Base-by-base conservation (phyloP, 1,140 invertebrate genomes). In the Drosophila athabasca region DNA sequence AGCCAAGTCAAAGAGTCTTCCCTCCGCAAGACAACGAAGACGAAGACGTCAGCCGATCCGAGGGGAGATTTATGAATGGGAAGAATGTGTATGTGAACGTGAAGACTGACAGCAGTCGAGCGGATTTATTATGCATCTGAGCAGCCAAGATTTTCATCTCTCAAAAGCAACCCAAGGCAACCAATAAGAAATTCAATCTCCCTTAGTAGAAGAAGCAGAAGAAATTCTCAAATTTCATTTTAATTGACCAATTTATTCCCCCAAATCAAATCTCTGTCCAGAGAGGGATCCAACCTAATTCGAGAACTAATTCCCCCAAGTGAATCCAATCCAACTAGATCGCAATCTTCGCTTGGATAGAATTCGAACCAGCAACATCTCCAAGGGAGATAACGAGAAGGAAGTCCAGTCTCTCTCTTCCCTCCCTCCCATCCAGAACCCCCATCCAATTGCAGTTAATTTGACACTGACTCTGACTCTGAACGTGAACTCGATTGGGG, bases 401-500 rank as follows among this genome's bases (percentile, higher is more conserved):
- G 43, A 61, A 61, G 35, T 13, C 35, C 24, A 26, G 24, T 39
- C 3, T 13, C 3, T 39, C 35, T 39, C 35, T n/a, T 39, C 17
- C 17, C 17, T 19, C 31, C 3, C 31, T 35, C 1, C 11, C 35
- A 39, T 13, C 35, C 11, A 1, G 13, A 65, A 24, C 8, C 64
- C 8, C 64, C 64, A 53, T 35, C 66, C 66, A 69, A 68, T 87
- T 62, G 74, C 62, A 65, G 54, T 73, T 71, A 81, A 81, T 87
- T 85, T 81, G 77, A 81, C 68, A 67, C 62, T 55, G 64, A 75
- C 50, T 70, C 48, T 76, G 51, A 48, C 26, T 17, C 19, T 65
- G 57, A 50, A 51, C 62, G 50, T 68, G 55, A 76, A 68, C 67
- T 67, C 57, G 17, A 57, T 26, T 39, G 44, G 19, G 17, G 58